Percentiles rank a stretch among this genome's conserved stretches.
phyloP scores from a whole-genome alignment of 2,797 vertebrate genomes.

The Lithobates pipiens region DNA sequence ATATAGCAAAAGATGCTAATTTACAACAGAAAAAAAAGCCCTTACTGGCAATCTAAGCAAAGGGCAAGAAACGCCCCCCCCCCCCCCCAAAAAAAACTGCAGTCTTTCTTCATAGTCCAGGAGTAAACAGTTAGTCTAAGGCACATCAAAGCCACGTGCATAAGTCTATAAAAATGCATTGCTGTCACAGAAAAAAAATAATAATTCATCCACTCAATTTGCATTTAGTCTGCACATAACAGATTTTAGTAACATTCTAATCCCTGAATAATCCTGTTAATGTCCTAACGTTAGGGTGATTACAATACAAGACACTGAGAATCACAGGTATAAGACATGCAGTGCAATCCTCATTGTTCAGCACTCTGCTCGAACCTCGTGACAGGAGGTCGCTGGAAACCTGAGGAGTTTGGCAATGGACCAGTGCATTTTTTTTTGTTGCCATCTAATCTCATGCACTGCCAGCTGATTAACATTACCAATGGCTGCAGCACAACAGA shows the following conservation, averaged over 20 bases:
- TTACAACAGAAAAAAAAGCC: conserved; percentile 58
- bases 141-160: conserved; percentile 73
- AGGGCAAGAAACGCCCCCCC: conserved; percentile 57
- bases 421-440: conserved; percentile 8
- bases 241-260: conserved; percentile 66
- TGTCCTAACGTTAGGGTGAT: conserved; percentile 60
- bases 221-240: conserved; percentile 66
- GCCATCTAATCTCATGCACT: conserved; percentile 17
- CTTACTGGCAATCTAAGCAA: conserved; percentile 59
- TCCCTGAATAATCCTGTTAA: conserved; percentile 78
- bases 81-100: conserved; percentile 58
- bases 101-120: conserved; percentile 61
- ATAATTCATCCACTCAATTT: conserved; percentile 64
- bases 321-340: not conserved
- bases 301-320: conserved; percentile 54
- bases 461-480: conserved; percentile 35
- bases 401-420: conserved; percentile 49
- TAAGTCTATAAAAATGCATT: conserved; percentile 63
- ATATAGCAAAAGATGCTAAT: not conserved
- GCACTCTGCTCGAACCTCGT: conserved; percentile 1
- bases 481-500: conserved; percentile 39
- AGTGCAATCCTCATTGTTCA: conserved; percentile 34
- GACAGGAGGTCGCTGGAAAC: conserved; percentile 17
- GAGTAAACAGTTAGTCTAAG: conserved; percentile 76
- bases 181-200: conserved; percentile 60